These are phyloP conservation scores for Rhinatrema bivittatum DNA, from an alignment of 2,797 vertebrate genomes.

Conservation along the genomic window DNA sequence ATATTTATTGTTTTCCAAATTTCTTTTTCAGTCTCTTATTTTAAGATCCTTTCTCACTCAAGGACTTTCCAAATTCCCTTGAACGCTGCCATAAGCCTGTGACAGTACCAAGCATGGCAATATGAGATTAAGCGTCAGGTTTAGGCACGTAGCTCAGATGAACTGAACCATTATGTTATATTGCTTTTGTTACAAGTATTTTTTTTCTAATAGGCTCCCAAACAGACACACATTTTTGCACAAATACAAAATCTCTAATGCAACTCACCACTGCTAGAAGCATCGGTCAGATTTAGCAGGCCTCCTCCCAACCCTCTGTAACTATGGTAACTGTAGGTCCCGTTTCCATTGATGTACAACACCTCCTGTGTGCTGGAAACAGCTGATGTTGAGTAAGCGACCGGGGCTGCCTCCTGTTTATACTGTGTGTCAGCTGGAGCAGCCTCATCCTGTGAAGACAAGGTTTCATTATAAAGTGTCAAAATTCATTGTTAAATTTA, in stretches of 20 bases:
- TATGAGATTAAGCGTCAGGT: too few species aligned
- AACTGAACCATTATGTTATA: too few species aligned
- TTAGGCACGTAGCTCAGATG: too few species aligned
- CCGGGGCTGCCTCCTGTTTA: slow-evolving; percentile 63
- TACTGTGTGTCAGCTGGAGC: slow-evolving; percentile 59
- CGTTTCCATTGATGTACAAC: slow-evolving; percentile 75
- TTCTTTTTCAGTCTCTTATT: too few species aligned
- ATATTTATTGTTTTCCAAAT: too few species aligned
- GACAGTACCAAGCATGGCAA: too few species aligned
- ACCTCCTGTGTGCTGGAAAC: slow-evolving; percentile 71
- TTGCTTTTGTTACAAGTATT: too few species aligned
- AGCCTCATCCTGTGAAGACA: slow-evolving; percentile 59
- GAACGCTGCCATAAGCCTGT: too few species aligned
- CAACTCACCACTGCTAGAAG: slow-evolving; percentile 69
- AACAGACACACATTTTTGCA: neutral
- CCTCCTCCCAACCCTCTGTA: slow-evolving; percentile 71
- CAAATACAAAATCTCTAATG: slow-evolving; percentile 2
- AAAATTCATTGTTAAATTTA: slow-evolving; percentile 2
- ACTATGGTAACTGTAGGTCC: slow-evolving; percentile 78
- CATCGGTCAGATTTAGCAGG: slow-evolving; percentile 68
- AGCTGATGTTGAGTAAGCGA: slow-evolving; percentile 59
- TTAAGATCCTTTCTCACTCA: too few species aligned
- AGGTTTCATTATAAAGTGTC: slow-evolving; percentile 1
- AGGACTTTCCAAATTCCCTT: too few species aligned
- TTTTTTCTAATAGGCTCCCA: too few species aligned